phyloP scores from a whole-genome alignment of 2,797 vertebrate genomes.

The Sebastes taczanowskii region DNA sequence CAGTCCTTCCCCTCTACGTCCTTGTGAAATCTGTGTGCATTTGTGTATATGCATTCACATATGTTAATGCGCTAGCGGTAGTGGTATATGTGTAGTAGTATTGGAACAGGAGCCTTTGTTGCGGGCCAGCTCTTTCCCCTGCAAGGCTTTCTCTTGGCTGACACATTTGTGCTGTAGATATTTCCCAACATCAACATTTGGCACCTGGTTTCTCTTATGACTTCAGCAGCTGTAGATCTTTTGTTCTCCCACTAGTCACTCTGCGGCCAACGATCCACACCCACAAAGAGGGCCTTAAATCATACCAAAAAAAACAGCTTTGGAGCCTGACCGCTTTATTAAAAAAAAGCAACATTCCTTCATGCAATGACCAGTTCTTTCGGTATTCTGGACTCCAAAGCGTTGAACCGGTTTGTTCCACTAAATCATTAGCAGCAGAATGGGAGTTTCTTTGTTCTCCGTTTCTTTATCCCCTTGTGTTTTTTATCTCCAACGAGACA shows the following conservation, averaged over 20 bases:
- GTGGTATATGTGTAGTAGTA: conserved; percentile 20
- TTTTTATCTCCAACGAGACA: conserved; percentile 67
- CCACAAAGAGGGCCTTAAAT: conserved; percentile 75
- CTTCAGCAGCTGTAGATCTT: conserved; percentile 82
- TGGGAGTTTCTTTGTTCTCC: conserved; percentile 66
- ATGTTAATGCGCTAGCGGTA: conserved; percentile 40
- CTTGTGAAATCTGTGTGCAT: conserved; percentile 52
- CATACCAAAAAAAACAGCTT: conserved; percentile 53
- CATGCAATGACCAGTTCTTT: conserved; percentile 72
- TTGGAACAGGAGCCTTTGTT: conserved; percentile 59
- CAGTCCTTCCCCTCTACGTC: conserved; percentile 41
- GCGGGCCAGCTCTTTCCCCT: conserved; percentile 45
- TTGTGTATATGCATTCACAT: conserved; percentile 13
- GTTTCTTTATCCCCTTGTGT: conserved; percentile 65
- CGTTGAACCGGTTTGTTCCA: conserved; percentile 63
- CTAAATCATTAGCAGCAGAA: conserved; percentile 71
- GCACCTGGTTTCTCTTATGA: conserved; percentile 83
- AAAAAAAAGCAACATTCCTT: conserved; percentile 72
- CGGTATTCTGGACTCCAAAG: conserved; percentile 49
- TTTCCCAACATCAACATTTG: conserved; percentile 83
- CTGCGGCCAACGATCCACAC: conserved; percentile 77
- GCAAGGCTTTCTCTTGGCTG: conserved; percentile 60
- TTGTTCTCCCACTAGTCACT: conserved; percentile 79
- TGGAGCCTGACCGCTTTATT: conserved; percentile 69
- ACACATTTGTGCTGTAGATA: conserved; percentile 71